Base-by-base conservation (phyloP, 1,140 invertebrate species). In the Pseudomyrmex flavicornis region DNA sequence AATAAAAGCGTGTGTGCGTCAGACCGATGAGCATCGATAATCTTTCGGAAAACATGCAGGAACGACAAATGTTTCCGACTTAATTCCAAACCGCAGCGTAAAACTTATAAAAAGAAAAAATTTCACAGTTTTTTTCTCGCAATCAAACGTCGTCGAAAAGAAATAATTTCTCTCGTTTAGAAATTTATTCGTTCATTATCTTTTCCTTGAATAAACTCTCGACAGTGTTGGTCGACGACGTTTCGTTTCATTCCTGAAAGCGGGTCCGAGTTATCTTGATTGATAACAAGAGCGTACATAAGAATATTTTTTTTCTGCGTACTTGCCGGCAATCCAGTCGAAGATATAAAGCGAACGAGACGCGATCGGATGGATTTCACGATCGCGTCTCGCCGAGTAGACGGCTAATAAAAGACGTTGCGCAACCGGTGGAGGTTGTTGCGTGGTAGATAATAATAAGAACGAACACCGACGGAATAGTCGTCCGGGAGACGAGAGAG, bases 321-420 rank as follows among this genome's bases (percentile, higher is more conserved):
- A 59, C 84, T 83, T 59, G 85, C 48, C 56, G 52, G 63, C 84
- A 79, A 83, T 87, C 73, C 85, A 52, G 61, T 15, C 66, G 80
- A 90, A 88, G 20, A 91, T 52, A 12, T 75, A 80, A 84, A 83
- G 66, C 89, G 68, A 88, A 88, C 70, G 82, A 91, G 35, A 35
- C 35, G 87, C 90, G 82, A 90, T 88, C 89, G 79, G 82, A 73
- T 82, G 83, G 89, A 90, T 90, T 91, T 84, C 89, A 69, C 88
- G 86, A 87, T 72, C 63, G 85, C 26, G 35, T 35, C 82, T 63
- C 72, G 77, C 56, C 82, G 48, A 83, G 61, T 54, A 88, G 87
- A 73, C 72, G 26, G 86, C 91, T 91, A 91, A 92, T 91, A 91
- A 92, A 92, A 91, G 91, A 91, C 79, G 80, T 92, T 92, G 89